phyloP scores from a whole-genome alignment of 2,888 invertebrate genomes.

The Melitaea athalia region DNA sequence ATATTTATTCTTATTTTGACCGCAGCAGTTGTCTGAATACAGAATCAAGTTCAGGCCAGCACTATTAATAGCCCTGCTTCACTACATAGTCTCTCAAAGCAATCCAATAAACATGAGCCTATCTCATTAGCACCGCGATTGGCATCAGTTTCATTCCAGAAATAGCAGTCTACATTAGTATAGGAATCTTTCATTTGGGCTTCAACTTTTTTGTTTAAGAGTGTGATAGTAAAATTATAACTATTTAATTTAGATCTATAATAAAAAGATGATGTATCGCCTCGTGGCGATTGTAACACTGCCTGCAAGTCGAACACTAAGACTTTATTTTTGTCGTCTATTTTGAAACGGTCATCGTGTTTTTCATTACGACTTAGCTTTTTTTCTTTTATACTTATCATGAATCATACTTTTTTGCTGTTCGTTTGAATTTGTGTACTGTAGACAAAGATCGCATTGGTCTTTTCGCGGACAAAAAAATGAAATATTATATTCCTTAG shows the following conservation, averaged over 20 bases:
- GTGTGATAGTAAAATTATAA: slow-evolving; percentile 34
- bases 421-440: no score
- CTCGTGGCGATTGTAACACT: slow-evolving; percentile 40
- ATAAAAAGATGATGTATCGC: slow-evolving; percentile 35
- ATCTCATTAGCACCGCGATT: slow-evolving; percentile 42
- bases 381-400: slow-evolving; percentile 31
- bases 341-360: slow-evolving; percentile 36
- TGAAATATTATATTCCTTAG: no score
- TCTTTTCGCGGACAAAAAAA: no score
- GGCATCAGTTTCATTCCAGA: slow-evolving; percentile 44
- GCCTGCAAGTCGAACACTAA: slow-evolving; percentile 41
- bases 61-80: no score
- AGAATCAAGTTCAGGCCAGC: slow-evolving; percentile 30
- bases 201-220: slow-evolving; percentile 33
- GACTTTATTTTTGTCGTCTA: slow-evolving; percentile 31
- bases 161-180: slow-evolving; percentile 37
- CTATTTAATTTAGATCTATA: slow-evolving; percentile 41
- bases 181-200: slow-evolving; percentile 27
- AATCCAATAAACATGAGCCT: slow-evolving; percentile 35
- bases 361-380: slow-evolving; percentile 36
- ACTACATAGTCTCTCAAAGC: slow-evolving; percentile 9
- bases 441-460: no score
- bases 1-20: slow-evolving; percentile 33
- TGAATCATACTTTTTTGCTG: not conserved
- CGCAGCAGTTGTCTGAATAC: slow-evolving; percentile 39